These are phyloP conservation scores for Rotaria macrura DNA, from an alignment of 2,888 invertebrate species.

Conservation along the genomic window DNA sequence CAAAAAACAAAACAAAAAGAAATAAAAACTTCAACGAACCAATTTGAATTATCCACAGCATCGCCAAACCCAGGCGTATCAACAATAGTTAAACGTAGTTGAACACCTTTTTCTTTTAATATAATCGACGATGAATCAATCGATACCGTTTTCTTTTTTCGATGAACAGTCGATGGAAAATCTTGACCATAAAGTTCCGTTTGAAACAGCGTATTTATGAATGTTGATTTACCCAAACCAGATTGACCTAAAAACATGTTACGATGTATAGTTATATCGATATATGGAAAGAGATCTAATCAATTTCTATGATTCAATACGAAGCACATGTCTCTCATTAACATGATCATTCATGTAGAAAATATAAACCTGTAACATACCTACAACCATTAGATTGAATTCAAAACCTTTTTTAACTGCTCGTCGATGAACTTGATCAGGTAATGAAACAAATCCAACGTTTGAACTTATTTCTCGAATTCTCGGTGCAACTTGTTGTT, in stretches of 20 bases:
- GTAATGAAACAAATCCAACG: slow-evolving; percentile 30
- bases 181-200: slow-evolving; percentile 86
- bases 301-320: too few species aligned
- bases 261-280: not conserved
- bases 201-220: slow-evolving; percentile 95
- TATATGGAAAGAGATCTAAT: not conserved
- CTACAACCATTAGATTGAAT: not conserved
- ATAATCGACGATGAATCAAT: slow-evolving; percentile 86
- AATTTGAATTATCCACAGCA: slow-evolving; percentile 95
- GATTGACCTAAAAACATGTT: slow-evolving; percentile 64
- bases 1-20: too few species aligned
- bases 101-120: slow-evolving; percentile 92
- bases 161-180: slow-evolving; percentile 36
- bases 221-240: slow-evolving; percentile 91
- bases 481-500: not conserved
- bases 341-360: not conserved
- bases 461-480: slow-evolving; percentile 4
- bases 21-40: slow-evolving; percentile 45
- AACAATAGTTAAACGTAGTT: slow-evolving; percentile 84
- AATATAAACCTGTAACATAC: not conserved
- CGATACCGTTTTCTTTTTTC: slow-evolving; percentile 39
- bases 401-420: slow-evolving; percentile 32
- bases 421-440: slow-evolving; percentile 36
- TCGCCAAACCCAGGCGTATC: slow-evolving; percentile 99
- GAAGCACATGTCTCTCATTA: not conserved